Base-by-base conservation (phyloP, 1,140 invertebrate species). In the Brachionus asplanchnoidis region DNA sequence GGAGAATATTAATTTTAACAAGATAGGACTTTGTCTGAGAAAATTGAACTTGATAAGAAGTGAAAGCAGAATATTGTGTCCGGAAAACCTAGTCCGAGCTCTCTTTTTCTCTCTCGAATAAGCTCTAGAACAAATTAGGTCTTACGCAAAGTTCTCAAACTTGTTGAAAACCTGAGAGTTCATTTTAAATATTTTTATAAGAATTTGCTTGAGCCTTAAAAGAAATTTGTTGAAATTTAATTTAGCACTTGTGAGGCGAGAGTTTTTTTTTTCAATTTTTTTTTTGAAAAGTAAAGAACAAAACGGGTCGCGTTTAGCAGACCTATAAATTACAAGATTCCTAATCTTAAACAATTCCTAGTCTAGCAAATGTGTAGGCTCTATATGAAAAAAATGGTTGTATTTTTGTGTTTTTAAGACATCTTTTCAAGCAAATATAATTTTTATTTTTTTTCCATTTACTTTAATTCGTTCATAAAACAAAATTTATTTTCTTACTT, bases 341-440 rank as follows among this genome's bases (percentile, higher is more conserved):
- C 26, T 68, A 68, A 68, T 68, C 66, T 68, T 68, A n/a, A 68
- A 68, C n/a, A 68, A 68, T 28, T 68, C 12, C 12, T 14, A 26
- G 32, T 32, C 66, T 42, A 73, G 40, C 68, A 73, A 73, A 46
- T 73, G 68, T 73, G 17, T 73, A 73, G 12, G 36, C 68, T 73
- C 68, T 73, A 32, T 73, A 28, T 28, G 26, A 28, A 28, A 28
- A 28, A 28, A 28, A 28, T 28, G 3, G 26, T 3, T 28, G 2
- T 36, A 36, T 36, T 42, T 73, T 42, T 73, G 17, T 73, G n/a
- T 42, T 73, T 40, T 73, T 20, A 17, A 73, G 68, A 73, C 36
- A 44, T 73, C 28, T 73, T 73, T 73, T 73, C 68, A 73, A 73
- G 32, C 68, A 73, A 73, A 73, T 40, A 17, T 73, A 73, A 73